Conservation (phyloP, 2,888 invertebrate genomes). For the Resseliella maxima region DNA sequence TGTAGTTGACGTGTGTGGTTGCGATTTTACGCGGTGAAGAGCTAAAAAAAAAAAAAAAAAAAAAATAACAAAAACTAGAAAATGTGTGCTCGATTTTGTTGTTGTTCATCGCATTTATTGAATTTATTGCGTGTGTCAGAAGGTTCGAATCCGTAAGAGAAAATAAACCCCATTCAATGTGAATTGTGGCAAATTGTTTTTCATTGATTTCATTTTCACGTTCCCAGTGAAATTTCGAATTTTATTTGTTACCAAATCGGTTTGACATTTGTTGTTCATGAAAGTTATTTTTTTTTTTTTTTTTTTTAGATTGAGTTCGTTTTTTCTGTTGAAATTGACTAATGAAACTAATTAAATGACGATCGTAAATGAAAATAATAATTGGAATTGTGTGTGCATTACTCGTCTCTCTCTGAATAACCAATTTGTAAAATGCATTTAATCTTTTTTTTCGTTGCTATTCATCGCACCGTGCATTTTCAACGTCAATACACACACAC, state of each 20-base stretch:
- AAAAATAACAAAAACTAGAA: too few species aligned
- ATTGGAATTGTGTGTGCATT: not conserved
- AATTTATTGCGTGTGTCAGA: constrained; percentile 30
- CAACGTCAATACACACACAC: not conserved
- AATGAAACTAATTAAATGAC: constrained; percentile 23
- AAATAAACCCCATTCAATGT: not conserved
- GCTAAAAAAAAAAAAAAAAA: too few species aligned
- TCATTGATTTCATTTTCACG: not conserved
- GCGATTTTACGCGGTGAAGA: constrained; percentile 45
- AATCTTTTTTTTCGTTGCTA: too few species aligned
- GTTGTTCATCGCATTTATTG: constrained; percentile 51
- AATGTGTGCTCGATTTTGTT: constrained; percentile 51
- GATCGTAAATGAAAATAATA: not conserved
- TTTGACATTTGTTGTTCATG: not conserved
- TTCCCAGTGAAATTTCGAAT: not conserved
- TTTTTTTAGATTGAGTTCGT: not conserved
- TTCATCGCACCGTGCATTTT: too few species aligned
- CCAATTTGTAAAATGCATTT: too few species aligned
- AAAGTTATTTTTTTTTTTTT: not conserved
- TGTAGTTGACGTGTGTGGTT: constrained; percentile 13
- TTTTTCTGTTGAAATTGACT: not conserved
- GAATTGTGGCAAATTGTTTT: not conserved
- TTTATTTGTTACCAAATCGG: not conserved
- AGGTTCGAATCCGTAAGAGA: constrained; percentile 5
- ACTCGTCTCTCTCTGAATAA: not conserved